These are phyloP conservation scores for Drosophila mauritiana DNA, from an alignment of 1,140 invertebrate species.

Conservation along the genomic window DNA sequence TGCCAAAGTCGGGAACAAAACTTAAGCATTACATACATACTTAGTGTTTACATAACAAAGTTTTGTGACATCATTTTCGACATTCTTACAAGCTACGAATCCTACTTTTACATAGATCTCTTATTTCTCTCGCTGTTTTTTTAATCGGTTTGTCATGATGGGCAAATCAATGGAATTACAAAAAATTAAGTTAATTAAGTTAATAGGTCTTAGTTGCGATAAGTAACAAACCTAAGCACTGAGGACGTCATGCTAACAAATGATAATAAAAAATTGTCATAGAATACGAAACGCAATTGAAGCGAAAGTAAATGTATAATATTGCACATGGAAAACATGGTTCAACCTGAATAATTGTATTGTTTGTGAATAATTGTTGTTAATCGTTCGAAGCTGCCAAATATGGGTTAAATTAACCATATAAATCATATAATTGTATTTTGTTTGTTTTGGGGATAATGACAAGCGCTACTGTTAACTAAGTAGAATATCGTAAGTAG, in stretches of 20 bases:
- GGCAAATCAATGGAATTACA: conserved; percentile 33
- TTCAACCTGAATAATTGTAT: conserved; percentile 30
- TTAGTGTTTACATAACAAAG: conserved; percentile 43
- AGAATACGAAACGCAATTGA: conserved; percentile 8
- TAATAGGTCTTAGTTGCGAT: conserved; percentile 23
- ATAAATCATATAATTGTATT: conserved; percentile 16
- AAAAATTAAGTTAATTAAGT: conserved; percentile 21
- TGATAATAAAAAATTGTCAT: conserved; percentile 27
- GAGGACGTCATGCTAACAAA: conserved; percentile 33
- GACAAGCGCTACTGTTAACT: conserved; percentile 20
- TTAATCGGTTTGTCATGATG: conserved; percentile 20
- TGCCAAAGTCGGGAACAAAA: conserved; percentile 16
- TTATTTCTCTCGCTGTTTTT: conserved; percentile 4
- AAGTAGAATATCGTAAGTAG: conserved; percentile 49
- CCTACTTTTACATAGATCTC: conserved; percentile 9
- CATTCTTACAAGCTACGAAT: conserved; percentile 18
- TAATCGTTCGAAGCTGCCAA: conserved; percentile 33
- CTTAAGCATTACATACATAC: conserved; percentile 28
- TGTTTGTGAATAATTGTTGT: conserved; percentile 1
- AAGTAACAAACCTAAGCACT: conserved; percentile 50
- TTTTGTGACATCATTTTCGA: conserved; percentile 40
- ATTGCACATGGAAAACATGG: conserved; percentile 40
- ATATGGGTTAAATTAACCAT: conserved; percentile 19
- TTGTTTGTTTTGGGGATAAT: conserved; percentile 4
- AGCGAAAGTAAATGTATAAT: conserved; percentile 4